Conservation (phyloP, 2,113 vertebrate species). For the Odontesthes bonariensis region DNA sequence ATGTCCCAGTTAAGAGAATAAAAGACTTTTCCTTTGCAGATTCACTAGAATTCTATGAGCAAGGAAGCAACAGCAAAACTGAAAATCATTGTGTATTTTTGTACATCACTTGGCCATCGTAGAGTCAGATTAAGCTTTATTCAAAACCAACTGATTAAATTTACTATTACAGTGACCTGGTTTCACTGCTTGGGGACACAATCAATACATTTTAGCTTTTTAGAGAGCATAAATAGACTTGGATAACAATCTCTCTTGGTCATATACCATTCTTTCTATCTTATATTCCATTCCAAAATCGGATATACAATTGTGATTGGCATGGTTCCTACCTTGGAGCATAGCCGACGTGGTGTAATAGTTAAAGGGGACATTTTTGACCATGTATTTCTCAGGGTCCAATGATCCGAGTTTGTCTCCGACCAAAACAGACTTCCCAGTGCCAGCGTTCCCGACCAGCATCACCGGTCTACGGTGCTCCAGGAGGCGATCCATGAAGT, state of each 20-base stretch:
- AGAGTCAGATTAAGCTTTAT: background rate
- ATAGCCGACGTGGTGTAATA: conserved; percentile 95
- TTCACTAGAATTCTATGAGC: background rate
- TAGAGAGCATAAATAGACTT: no score
- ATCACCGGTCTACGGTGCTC: conserved; percentile 85
- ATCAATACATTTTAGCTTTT: background rate
- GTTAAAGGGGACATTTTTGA: conserved; percentile 93
- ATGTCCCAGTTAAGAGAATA: background rate
- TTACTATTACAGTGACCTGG: background rate
- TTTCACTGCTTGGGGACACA: background rate
- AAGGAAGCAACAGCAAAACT: background rate
- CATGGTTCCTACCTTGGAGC: conserved; percentile 89
- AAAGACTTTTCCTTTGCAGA: background rate
- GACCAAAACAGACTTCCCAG: conserved; percentile 92
- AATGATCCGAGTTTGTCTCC: conserved; percentile 87
- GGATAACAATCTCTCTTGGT: background rate
- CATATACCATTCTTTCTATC: background rate
- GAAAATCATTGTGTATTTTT: background rate
- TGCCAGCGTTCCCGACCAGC: conserved; percentile 91
- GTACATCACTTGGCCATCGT: background rate
- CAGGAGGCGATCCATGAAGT: conserved; percentile 90
- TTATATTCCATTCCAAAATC: no score
- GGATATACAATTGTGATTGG: background rate
- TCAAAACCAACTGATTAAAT: background rate
- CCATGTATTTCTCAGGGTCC: conserved; percentile 83